Conservation (phyloP, 2,888 invertebrate genomes). For the Epinotia brunnichana region DNA sequence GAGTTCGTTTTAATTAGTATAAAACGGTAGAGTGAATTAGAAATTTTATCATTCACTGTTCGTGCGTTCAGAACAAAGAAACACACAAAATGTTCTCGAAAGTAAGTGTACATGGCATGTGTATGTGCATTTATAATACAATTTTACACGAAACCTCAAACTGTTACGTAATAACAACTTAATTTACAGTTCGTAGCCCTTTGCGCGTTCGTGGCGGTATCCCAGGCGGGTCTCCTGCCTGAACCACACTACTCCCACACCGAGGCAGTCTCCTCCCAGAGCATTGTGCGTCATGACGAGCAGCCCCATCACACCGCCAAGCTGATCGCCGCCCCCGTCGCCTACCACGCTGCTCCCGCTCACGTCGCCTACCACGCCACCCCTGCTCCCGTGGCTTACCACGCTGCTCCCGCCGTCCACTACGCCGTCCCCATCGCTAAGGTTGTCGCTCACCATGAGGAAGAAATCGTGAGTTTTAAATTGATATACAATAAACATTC, state of each 20-base stretch:
- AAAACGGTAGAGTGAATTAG: conserved; percentile 43
- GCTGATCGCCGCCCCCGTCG: conserved; percentile 55
- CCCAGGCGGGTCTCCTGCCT: conserved; percentile 46
- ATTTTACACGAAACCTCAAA: no score
- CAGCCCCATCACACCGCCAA: conserved; percentile 45
- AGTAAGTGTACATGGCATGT: conserved; percentile 55
- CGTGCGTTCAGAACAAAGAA: conserved; percentile 51
- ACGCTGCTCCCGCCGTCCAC: conserved; percentile 60
- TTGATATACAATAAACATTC: not conserved
- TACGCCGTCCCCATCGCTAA: conserved; percentile 56
- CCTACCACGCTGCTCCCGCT: conserved; percentile 55
- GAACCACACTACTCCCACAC: conserved; percentile 58
- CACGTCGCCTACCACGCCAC: conserved; percentile 49
- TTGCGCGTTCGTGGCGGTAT: conserved; percentile 47
- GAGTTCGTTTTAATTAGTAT: conserved; percentile 49
- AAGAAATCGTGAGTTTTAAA: conserved; percentile 21
- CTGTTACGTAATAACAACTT: no score
- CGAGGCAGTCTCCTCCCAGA: conserved; percentile 49
- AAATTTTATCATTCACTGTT: conserved; percentile 52
- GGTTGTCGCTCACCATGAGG: conserved; percentile 53
- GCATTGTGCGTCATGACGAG: conserved; percentile 49
- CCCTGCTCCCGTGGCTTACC: conserved; percentile 51
- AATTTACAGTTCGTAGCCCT: conserved; percentile 5
- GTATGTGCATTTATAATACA: no score
- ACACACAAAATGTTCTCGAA: conserved; percentile 67